Percentiles rank a stretch among this genome's conserved stretches.
phyloP scores from a whole-genome alignment of 2,113 vertebrate genomes.

The Hippocampus comes region DNA sequence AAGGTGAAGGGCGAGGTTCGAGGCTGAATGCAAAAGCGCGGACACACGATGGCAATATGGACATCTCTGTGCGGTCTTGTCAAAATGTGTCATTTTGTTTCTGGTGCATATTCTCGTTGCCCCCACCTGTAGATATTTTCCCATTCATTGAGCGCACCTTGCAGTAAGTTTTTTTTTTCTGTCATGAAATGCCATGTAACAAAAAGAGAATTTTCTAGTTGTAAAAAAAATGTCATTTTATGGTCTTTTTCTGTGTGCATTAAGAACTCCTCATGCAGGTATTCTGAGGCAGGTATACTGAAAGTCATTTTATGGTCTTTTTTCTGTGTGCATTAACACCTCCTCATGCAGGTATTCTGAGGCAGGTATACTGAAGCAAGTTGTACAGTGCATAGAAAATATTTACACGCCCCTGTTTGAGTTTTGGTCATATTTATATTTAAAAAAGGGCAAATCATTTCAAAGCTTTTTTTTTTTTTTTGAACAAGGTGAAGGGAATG shows the following conservation, averaged over 20 bases:
- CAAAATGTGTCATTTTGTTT: conserved; percentile 34
- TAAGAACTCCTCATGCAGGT: background rate
- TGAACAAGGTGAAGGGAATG: too few species aligned
- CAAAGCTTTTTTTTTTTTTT: background rate
- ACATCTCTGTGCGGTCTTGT: conserved; percentile 35
- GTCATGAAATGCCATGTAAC: conserved; percentile 50
- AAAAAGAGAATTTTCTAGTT: conserved; percentile 37
- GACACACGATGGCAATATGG: conserved; percentile 46
- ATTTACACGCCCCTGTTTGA: background rate
- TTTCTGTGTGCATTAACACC: conserved; percentile 28
- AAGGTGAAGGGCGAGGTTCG: too few species aligned
- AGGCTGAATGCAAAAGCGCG: conserved; percentile 31
- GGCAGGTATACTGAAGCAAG: background rate
- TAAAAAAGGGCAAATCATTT: background rate
- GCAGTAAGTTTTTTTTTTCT: conserved; percentile 28
- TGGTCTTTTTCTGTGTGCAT: conserved; percentile 38
- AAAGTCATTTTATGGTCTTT: conserved; percentile 40
- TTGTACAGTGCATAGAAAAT: background rate
- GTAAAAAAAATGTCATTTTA: conserved; percentile 36
- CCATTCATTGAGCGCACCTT: conserved; percentile 14
- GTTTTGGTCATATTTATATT: background rate
- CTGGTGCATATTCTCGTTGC: conserved; percentile 42
- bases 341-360: background rate
- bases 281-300: background rate
- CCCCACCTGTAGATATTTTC: conserved; percentile 28